A percentile compares a stretch with the other conserved stretches of the same genome.
These are phyloP conservation scores for Ellobium chinense DNA, from an alignment of 2,888 invertebrate species.

Conservation along the genomic window DNA sequence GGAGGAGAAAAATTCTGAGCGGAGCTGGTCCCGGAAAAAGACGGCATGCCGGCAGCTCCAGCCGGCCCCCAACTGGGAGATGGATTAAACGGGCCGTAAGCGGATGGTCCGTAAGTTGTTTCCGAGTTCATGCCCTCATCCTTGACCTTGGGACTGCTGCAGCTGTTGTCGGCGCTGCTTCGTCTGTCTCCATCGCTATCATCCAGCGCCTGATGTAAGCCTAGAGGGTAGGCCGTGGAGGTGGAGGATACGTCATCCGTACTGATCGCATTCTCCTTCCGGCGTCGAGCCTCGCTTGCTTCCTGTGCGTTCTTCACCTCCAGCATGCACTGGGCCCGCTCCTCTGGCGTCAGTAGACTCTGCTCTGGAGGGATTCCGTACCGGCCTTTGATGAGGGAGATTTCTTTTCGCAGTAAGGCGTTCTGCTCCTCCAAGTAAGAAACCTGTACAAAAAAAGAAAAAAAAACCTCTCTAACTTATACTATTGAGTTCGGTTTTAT, in stretches of 20 bases:
- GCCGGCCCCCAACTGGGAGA: slow-evolving; percentile 47
- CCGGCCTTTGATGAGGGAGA: slow-evolving; percentile 57
- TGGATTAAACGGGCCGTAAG: slow-evolving; percentile 49
- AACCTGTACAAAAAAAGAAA: slow-evolving; percentile 20
- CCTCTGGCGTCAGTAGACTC: slow-evolving; percentile 56
- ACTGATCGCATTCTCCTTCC: slow-evolving; percentile 12
- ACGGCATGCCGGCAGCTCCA: not conserved
- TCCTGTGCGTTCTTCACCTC: slow-evolving; percentile 50
- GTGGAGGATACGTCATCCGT: slow-evolving; percentile 45
- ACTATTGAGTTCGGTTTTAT: no score
- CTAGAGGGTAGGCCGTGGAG: slow-evolving; percentile 30
- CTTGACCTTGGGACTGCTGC: slow-evolving; percentile 11
- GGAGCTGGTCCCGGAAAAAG: not conserved
- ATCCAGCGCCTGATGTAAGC: not conserved
- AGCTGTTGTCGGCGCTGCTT: not conserved
- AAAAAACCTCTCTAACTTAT: no score
- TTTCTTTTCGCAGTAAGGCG: slow-evolving; percentile 59
- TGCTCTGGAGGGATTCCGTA: slow-evolving; percentile 59
- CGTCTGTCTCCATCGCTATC: not conserved
- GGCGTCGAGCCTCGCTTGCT: not conserved
- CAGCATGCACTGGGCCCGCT: slow-evolving; percentile 54
- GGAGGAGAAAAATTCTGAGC: not conserved
- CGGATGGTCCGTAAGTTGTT: slow-evolving; percentile 36
- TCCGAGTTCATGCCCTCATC: slow-evolving; percentile 1
- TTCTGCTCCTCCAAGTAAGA: slow-evolving; percentile 64